A percentile compares a stretch with the other conserved stretches of the same genome.
Conservation (phyloP, 92 coral and sea anemone species). For the Galaxea fascicularis region DNA sequence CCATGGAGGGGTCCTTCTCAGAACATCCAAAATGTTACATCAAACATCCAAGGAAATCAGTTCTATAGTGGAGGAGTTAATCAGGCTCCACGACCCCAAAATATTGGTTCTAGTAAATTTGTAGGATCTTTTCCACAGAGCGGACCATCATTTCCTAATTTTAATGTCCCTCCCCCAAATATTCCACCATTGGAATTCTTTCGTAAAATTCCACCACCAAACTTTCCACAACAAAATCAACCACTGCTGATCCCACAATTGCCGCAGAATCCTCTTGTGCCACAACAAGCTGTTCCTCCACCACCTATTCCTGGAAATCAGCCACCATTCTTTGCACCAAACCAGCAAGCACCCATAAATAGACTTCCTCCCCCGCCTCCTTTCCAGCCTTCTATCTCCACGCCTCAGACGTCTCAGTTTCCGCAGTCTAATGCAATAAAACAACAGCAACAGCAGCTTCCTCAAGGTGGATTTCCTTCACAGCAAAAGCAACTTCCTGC, state of each 20-base stretch:
- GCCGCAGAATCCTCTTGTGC: constrained; percentile 33
- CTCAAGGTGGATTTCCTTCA: constrained; percentile 43
- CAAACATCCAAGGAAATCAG: constrained; percentile 54
- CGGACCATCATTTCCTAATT: constrained; percentile 49
- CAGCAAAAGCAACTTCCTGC: constrained; percentile 54
- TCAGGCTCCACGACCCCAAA: constrained; percentile 62
- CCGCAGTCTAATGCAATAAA: constrained; percentile 27
- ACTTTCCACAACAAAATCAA: constrained; percentile 66
- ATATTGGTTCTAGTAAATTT: constrained; percentile 30
- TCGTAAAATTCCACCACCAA: constrained; percentile 83
- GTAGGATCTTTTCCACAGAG: constrained; percentile 15
- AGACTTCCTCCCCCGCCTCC: constrained; percentile 69
- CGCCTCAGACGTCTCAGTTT: constrained; percentile 34
- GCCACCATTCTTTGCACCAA: constrained; percentile 51
- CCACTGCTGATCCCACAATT: constrained; percentile 3
- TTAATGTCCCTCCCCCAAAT: constrained; percentile 78
- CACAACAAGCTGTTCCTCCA: constrained; percentile 34
- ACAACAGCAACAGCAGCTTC: constrained; percentile 41
- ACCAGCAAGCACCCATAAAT: constrained; percentile 50
- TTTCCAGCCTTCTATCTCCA: constrained; percentile 29
- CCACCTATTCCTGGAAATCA: constrained; percentile 22
- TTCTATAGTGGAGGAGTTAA: constrained; percentile 44
- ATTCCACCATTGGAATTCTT: constrained; percentile 78
- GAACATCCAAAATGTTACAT: constrained; percentile 50
- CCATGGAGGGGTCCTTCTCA: constrained; percentile 75